These are phyloP conservation scores for Selene dorsalis DNA, from an alignment of 2,797 vertebrate species.

Conservation along the genomic window DNA sequence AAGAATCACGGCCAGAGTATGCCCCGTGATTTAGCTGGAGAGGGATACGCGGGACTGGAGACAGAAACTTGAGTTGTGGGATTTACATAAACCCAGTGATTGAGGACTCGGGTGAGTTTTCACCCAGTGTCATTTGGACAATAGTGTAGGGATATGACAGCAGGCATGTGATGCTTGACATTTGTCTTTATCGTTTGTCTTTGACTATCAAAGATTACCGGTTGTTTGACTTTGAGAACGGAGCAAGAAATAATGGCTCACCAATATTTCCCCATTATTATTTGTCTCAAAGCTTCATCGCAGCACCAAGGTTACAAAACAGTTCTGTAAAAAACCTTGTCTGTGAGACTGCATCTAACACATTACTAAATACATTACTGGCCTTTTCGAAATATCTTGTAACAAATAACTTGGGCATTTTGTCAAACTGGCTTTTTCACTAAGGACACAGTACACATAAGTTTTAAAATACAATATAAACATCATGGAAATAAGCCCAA, in stretches of 20 bases:
- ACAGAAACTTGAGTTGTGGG: constrained; percentile 61
- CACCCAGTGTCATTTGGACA: constrained; percentile 61
- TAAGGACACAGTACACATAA: constrained; percentile 45
- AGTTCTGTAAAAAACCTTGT: constrained; percentile 26
- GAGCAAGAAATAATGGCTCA: constrained; percentile 24
- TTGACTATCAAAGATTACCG: constrained; percentile 36
- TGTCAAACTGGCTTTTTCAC: constrained; percentile 31
- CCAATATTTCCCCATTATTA: background rate
- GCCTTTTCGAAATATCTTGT: constrained; percentile 20
- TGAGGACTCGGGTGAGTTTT: constrained; percentile 59
- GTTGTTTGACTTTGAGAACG: constrained; percentile 54
- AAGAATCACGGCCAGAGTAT: constrained; percentile 78
- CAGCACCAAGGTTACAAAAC: constrained; percentile 42
- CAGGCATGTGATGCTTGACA: constrained; percentile 33
- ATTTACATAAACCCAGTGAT: constrained; percentile 77
- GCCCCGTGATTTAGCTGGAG: constrained; percentile 72
- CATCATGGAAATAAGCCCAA: constrained; percentile 31
- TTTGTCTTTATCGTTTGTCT: constrained; percentile 37
- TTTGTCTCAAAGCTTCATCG: constrained; percentile 20
- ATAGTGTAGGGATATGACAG: constrained; percentile 21
- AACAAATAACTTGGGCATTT: constrained; percentile 39
- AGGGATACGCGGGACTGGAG: constrained; percentile 61
- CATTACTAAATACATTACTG: constrained; percentile 20
- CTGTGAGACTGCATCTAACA: constrained; percentile 4
- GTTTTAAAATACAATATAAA: constrained; percentile 44